phyloP scores from a whole-genome alignment of 2,113 vertebrate genomes.

The Pteruthius melanotis region DNA sequence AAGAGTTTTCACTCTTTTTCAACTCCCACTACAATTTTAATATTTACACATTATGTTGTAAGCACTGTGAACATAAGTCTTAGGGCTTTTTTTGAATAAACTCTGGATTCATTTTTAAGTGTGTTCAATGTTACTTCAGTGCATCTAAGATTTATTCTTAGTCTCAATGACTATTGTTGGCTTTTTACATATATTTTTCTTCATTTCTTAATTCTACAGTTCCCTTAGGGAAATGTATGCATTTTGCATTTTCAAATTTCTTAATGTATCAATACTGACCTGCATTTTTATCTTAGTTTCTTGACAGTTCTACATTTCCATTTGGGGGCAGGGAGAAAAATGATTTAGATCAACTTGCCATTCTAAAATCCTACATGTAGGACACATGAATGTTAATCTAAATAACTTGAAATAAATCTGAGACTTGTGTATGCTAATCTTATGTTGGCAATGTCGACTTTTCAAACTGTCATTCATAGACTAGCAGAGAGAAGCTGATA shows the following conservation, averaged over 20 bases:
- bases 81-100: background rate
- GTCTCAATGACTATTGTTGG: background rate
- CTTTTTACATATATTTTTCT: background rate
- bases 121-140: background rate
- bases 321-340: background rate
- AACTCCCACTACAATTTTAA: background rate
- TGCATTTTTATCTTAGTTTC: background rate
- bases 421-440: background rate
- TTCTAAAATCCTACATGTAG: background rate
- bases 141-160: background rate
- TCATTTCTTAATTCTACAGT: background rate
- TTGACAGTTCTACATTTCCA: background rate
- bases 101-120: background rate
- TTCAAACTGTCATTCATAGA: background rate
- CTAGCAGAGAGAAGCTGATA: background rate
- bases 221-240: background rate
- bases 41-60: background rate
- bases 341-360: background rate
- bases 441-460: background rate
- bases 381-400: background rate
- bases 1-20: conserved; percentile 15
- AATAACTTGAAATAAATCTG: background rate
- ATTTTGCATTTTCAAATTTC: background rate
- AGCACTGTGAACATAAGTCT: background rate
- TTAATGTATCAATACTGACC: background rate